Conservation (phyloP, 2,797 vertebrate species). For the Bovichtus diacanthus region DNA sequence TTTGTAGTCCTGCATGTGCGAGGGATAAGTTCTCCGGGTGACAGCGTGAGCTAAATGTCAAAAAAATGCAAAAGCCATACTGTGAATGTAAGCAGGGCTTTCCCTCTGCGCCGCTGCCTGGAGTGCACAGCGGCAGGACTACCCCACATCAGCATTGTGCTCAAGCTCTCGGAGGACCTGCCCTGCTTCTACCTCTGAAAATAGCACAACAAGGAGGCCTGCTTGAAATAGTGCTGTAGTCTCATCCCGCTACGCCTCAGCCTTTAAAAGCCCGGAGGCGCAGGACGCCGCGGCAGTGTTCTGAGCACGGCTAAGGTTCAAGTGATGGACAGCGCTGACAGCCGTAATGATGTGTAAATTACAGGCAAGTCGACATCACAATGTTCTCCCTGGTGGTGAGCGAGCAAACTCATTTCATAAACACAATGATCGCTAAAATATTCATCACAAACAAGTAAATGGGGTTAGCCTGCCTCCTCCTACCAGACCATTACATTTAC, state of each 20-base stretch:
- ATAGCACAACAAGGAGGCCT: slow-evolving; percentile 81
- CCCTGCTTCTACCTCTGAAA: slow-evolving; percentile 81
- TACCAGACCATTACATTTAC: slow-evolving; percentile 72
- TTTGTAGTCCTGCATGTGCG: neutral
- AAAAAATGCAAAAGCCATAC: slow-evolving; percentile 28
- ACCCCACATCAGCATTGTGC: slow-evolving; percentile 69
- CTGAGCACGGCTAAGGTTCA: slow-evolving; percentile 43
- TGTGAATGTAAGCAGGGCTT: slow-evolving; percentile 41
- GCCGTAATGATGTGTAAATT: slow-evolving; percentile 74
- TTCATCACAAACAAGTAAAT: slow-evolving; percentile 84
- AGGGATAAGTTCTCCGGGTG: slow-evolving; percentile 7
- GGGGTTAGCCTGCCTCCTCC: slow-evolving; percentile 68
- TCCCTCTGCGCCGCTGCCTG: slow-evolving; percentile 39
- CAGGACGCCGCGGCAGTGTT: slow-evolving; percentile 23
- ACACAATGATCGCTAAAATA: slow-evolving; percentile 82
- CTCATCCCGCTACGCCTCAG: slow-evolving; percentile 55
- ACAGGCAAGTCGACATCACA: slow-evolving; percentile 51
- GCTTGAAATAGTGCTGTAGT: slow-evolving; percentile 70
- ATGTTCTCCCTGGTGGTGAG: slow-evolving; percentile 68
- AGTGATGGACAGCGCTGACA: slow-evolving; percentile 67
- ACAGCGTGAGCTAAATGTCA: slow-evolving; percentile 19
- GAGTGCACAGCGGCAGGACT: slow-evolving; percentile 41
- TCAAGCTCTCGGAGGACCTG: slow-evolving; percentile 71
- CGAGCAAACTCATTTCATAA: slow-evolving; percentile 78
- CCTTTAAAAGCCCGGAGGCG: slow-evolving; percentile 34